Conservation (phyloP, 1,140 invertebrate species). For the Lasioglossum baleicum region DNA sequence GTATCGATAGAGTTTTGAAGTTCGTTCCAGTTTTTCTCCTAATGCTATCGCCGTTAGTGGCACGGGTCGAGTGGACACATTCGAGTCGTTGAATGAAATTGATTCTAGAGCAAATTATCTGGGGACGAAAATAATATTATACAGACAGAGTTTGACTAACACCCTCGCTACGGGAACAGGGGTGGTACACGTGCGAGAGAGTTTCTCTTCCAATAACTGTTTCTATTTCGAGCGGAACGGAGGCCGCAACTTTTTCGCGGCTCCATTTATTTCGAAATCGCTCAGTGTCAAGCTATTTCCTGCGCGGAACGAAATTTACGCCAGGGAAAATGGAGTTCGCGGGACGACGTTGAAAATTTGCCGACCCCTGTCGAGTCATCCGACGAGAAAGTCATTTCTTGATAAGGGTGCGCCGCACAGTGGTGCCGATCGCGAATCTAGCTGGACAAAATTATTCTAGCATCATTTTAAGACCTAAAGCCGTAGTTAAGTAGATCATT, state of each 20-base stretch:
- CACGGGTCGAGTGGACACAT: background rate
- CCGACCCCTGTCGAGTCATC: conserved; percentile 1
- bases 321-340: conserved; percentile 34
- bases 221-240: conserved; percentile 14
- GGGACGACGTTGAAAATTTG: conserved; percentile 22
- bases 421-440: too few species aligned
- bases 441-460: too few species aligned
- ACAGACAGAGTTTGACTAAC: conserved; percentile 1
- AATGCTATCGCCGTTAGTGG: background rate
- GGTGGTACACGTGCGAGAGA: background rate
- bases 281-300: conserved; percentile 40
- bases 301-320: conserved; percentile 40
- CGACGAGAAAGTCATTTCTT: background rate
- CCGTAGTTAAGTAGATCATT: too few species aligned
- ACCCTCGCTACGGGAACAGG: background rate
- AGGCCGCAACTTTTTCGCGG: conserved; percentile 24
- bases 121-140: background rate
- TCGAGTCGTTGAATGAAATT: background rate
- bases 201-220: conserved; percentile 15
- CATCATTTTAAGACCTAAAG: too few species aligned
- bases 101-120: background rate
- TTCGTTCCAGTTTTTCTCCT: too few species aligned
- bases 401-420: background rate
- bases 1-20: too few species aligned
- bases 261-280: conserved; percentile 45